Base-by-base conservation (phyloP, 2,797 vertebrate genomes). In the Antrozous pallidus region DNA sequence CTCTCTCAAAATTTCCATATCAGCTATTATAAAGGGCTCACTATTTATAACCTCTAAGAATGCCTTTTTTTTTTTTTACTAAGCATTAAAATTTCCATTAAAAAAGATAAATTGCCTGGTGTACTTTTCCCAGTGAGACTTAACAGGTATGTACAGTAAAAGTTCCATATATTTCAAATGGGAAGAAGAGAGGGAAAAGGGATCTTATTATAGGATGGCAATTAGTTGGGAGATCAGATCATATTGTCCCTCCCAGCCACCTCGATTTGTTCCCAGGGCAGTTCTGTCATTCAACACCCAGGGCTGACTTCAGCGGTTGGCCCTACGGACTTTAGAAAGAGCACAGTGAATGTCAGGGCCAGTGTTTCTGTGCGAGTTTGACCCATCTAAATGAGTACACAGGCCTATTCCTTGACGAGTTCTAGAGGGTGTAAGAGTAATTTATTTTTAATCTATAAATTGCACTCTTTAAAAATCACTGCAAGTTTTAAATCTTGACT, bases 21-120 rank as follows among this genome's bases (percentile, higher is more conserved):
- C 47, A 36, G 71, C 51, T n/a, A 36, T 88, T 54, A 51, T 81
- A 56, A 89, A 88, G 54, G 47, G 49, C 67, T 90, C 36, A 28
- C 84, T 95, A 20, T 79, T 91, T 94, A 92, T 94, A 96, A 90
- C 11, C 36, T 95, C 75, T 79, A 80, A 95, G 38, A 91, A 90
- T 83, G n/a, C 5, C 79, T 93, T 90, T 36, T 36, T 88, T 95
- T 93, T 88, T 36, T 36, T 88, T 95, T 26, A 45, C 73, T 83
- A 74, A 90, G 58, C 70, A 83, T 86, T 74, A 92, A 88, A 28
- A 71, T 75, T 96, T 93, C 69, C 38, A 89, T 87, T 83, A 78
- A 42, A 79, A 49, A 93, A 86, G 70, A 83, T 11, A 26, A 51
- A 24, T 42, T 65, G 70, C 80, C n/a, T 82, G 6, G 49, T 89